Evolutionary conservation across 2,888 invertebrate species (phyloP).

Genomic region (Macaria liturata): DNA sequence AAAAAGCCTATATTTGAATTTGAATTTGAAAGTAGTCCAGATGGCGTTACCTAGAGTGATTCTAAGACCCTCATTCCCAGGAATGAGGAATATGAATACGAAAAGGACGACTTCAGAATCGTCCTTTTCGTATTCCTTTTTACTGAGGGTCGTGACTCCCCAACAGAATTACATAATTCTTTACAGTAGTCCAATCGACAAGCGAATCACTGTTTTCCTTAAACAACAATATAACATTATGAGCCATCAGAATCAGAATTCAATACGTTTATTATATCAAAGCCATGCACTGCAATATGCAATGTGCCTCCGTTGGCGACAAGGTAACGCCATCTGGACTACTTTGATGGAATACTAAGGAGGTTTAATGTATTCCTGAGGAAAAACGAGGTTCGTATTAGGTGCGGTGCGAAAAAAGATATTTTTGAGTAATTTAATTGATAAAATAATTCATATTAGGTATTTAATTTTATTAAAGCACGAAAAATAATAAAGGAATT

Average conservation of each 20-base stretch:
- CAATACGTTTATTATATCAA: conserved; percentile 27
- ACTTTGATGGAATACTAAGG: conserved; percentile 63
- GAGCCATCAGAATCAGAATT: conserved; percentile 26
- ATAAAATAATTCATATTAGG: too few relatives aligned
- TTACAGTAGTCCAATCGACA: not conserved
- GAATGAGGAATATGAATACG: too few relatives aligned
- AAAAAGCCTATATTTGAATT: too few relatives aligned
- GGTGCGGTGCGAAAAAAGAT: conserved; percentile 30
- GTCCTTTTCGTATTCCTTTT: too few relatives aligned
- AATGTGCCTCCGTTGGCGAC: conserved; percentile 61
- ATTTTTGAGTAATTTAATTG: too few relatives aligned
- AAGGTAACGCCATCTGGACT: conserved; percentile 70
- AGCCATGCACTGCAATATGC: conserved; percentile 60
- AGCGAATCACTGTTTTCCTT: not conserved
- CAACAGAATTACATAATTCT: not conserved
- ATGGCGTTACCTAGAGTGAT: too few relatives aligned
- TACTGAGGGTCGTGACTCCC: too few relatives aligned
- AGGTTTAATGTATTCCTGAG: conserved; percentile 62
- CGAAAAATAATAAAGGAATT: too few relatives aligned
- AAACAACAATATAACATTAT: conserved; percentile 7
- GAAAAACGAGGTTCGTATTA: conserved; percentile 55
- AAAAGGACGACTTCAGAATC: too few relatives aligned
- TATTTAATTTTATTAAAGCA: too few relatives aligned
- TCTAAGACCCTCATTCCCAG: too few relatives aligned
- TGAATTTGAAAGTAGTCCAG: too few relatives aligned